Base-by-base conservation (phyloP, 2,888 invertebrate species). In the Stictocephala bisonia region DNA sequence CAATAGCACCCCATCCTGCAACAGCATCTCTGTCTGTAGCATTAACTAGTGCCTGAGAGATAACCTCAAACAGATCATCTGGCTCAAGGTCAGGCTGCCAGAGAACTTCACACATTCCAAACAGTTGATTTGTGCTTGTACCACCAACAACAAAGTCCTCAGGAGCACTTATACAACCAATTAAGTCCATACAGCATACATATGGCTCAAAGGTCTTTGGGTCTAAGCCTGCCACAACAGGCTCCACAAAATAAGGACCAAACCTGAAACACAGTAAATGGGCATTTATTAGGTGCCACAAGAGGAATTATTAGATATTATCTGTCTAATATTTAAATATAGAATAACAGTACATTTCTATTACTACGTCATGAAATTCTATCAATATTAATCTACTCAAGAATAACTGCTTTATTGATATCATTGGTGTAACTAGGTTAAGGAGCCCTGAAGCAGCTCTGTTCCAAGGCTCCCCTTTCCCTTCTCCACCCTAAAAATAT, bases 141-240 rank as follows among this genome's bases (percentile, higher is more conserved):
- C 99, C 99, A n/a, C 94, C 93, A 0, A 98, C 97, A 2, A 97
- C 97, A 87, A 99, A 99, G 83, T 99, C 99, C 80, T 94, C 91
- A 0, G 98, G 95, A 76, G 90, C 89, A 85, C 94, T 95, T 0
- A 92, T 89, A 81, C 96, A 97, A 6, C 87, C 95, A 85, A 99
- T 96, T 81, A 98, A 86, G 87, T 99, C 99, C 93, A 98, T 96
- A 81, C 93, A 93, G 82, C 94, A 94, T 71, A 98, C 91, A 81
- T 91, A 98, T 0, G 98, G 97, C 80, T 96, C 90, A 79, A 87
- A 87, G 27, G 93, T 92, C 44, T 91, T 90, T 0, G 96, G 93
- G 83, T 97, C 93, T 18, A 99, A 84, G 7, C 96, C 99, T 72
- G 98, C 99, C 75, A 99, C 91, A 0, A 99, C 91, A 0, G 99